These are phyloP conservation scores for Pissodes strobi DNA, from an alignment of 1,140 invertebrate species.

Conservation along the genomic window DNA sequence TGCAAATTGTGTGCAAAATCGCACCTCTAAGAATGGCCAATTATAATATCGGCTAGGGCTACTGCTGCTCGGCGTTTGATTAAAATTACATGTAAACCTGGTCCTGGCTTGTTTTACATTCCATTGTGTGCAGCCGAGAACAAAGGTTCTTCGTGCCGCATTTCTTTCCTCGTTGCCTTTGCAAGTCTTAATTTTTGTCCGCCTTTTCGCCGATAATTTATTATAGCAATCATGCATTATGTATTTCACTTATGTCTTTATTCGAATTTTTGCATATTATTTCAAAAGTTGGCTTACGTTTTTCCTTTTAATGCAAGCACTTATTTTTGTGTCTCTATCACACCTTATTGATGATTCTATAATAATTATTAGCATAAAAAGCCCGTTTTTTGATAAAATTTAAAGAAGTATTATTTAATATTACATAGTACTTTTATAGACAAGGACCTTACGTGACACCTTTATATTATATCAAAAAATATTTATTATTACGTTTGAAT, in stretches of 20 bases:
- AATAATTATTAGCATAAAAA: no score
- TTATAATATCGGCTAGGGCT: slow-evolving; percentile 53
- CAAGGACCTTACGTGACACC: no score
- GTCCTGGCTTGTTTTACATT: slow-evolving; percentile 55
- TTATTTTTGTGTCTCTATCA: no score
- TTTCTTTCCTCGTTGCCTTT: slow-evolving; percentile 46
- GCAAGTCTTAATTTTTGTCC: slow-evolving; percentile 54
- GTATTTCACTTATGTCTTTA: slow-evolving; percentile 43
- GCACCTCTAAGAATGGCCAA: slow-evolving; percentile 50
- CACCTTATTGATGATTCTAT: no score
- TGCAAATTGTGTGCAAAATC: slow-evolving; percentile 56
- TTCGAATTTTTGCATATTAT: slow-evolving; percentile 31
- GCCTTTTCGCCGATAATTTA: slow-evolving; percentile 46
- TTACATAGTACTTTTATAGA: no score
- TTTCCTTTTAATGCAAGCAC: no score
- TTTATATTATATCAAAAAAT: no score
- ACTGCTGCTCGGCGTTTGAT: slow-evolving; percentile 51
- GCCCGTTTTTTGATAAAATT: no score
- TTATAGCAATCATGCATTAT: slow-evolving; percentile 49
- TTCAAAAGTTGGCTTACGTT: no score
- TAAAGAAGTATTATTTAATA: no score
- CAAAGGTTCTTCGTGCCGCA: slow-evolving; percentile 54
- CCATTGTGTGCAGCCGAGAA: slow-evolving; percentile 54
- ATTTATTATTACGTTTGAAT: no score
- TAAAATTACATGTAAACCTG: slow-evolving; percentile 55